Evolutionary conservation across 2,113 vertebrate species (phyloP).

Genomic region (Callorhinus ursinus): DNA sequence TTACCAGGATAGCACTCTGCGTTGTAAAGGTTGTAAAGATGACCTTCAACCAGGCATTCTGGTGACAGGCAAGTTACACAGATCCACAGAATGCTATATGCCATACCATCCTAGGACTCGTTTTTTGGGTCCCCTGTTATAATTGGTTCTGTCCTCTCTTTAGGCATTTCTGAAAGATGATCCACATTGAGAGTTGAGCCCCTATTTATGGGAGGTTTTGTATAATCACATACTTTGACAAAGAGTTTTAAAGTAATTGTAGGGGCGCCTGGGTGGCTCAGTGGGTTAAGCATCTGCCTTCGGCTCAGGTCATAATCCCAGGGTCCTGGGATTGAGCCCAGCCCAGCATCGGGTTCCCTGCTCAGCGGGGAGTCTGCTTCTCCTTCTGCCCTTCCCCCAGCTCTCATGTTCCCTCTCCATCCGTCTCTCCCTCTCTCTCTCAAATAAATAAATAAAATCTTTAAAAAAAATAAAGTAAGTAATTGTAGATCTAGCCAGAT

Average conservation of each 20-base stretch:
- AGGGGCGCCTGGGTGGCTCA: not conserved
- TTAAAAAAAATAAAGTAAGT: not conserved
- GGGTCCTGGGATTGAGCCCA: no score
- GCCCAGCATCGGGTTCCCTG: no score
- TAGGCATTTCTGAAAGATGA: not conserved
- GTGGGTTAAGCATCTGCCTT: not conserved
- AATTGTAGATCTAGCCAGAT: conserved; percentile 8
- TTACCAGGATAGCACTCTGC: not conserved
- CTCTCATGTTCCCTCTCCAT: no score
- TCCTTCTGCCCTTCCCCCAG: no score
- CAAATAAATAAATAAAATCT: no score
- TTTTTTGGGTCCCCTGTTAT: not conserved
- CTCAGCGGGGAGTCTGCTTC: no score
- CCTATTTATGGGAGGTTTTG: not conserved
- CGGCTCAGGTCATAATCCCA: no score
- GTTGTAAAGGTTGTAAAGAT: not conserved
- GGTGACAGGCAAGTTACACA: not conserved
- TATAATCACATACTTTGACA: not conserved
- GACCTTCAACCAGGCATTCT: not conserved
- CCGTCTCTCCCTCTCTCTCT: no score
- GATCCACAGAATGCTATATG: not conserved
- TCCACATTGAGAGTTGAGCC: not conserved
- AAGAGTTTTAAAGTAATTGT: conserved; percentile 51
- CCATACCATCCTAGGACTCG: fast-evolving
- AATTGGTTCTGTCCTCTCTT: not conserved